Conservation (phyloP, 1,140 invertebrate species). For the Battus philenor region DNA sequence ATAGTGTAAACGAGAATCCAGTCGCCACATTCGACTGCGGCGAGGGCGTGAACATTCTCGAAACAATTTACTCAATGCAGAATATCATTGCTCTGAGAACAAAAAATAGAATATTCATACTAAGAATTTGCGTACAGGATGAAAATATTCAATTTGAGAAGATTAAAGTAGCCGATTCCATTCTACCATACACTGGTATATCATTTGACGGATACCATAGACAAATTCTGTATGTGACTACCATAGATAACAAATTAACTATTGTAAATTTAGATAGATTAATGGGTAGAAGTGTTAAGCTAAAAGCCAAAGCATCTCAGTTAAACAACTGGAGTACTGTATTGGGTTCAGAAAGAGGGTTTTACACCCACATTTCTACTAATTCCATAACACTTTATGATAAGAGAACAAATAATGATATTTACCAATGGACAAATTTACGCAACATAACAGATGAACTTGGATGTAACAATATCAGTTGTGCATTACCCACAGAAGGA, state of each 20-base stretch:
- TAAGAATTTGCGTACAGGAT: constrained; percentile 33
- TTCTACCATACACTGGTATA: constrained; percentile 49
- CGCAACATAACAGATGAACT: constrained; percentile 42
- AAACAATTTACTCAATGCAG: constrained; percentile 43
- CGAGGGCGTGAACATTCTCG: constrained; percentile 39
- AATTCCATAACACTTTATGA: constrained; percentile 48
- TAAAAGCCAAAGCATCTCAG: constrained; percentile 30
- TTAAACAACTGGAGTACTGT: constrained; percentile 59
- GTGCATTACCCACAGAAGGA: constrained; percentile 34
- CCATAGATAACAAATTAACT: constrained; percentile 41
- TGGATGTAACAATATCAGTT: constrained; percentile 47
- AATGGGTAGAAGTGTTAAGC: constrained; percentile 37
- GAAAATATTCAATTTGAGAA: constrained; percentile 34
- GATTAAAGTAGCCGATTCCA: constrained; percentile 43
- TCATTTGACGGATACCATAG: constrained; percentile 58
- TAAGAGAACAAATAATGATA: constrained; percentile 40
- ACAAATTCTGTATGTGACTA: constrained; percentile 56
- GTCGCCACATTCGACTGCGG: constrained; percentile 40
- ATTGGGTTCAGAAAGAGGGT: constrained; percentile 32
- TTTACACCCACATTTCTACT: constrained; percentile 42
- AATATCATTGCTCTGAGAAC: constrained; percentile 49
- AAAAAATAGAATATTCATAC: constrained; percentile 46
- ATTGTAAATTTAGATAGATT: constrained; percentile 60
- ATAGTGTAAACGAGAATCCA: constrained; percentile 25
- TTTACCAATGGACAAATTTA: constrained; percentile 35